Base-by-base conservation (phyloP, 2,888 invertebrate genomes). In the Melangyna quadrimaculata region DNA sequence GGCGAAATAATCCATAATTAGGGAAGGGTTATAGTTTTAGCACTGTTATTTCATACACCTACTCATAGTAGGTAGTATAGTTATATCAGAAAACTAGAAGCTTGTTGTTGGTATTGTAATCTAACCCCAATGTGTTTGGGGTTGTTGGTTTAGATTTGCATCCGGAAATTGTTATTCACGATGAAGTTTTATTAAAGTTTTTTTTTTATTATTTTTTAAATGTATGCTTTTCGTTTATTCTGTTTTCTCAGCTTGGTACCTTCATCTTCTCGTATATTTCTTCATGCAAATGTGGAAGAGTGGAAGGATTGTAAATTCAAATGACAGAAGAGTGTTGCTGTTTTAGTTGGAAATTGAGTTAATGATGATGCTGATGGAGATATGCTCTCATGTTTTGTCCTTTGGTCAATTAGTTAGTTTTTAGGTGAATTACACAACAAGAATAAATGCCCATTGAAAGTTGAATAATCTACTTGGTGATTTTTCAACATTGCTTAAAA, bases 1-100 rank as follows among this genome's bases (percentile, higher is more conserved):
- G 24, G 51, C 3, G 51, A 70, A 78, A 79, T 83, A 78, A 83
- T 83, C 79, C 83, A 78, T 79, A 79, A 79, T 78, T 59, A 73
- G 57, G 82, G 53, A 67, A 37, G n/a, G 51, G 43, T 67, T 67
- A 9, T 48, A 35, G 19, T 32, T 48, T n/a, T 37, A 51, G 35
- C 14, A 37, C 40, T 61, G 24, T 37, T 32, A 12, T 29, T 65
- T 45, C 57, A 57, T 59, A 17, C 19, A 2, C 51, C 12, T 12
- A 24, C 12, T 29, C n/a, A n/a, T n/a, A n/a, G n/a, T n/a, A n/a
- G n/a, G n/a, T n/a, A n/a, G n/a, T n/a, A n/a, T n/a, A n/a, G n/a
- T n/a, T n/a, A n/a, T n/a, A n/a, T 70, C 19, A 19, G 22, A 43
- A n/a, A n/a, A 43, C 27, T 29, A 19, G 43, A 12, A 43, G 8